phyloP scores from a whole-genome alignment of 1,140 invertebrate species.

The Drosophila insularis region DNA sequence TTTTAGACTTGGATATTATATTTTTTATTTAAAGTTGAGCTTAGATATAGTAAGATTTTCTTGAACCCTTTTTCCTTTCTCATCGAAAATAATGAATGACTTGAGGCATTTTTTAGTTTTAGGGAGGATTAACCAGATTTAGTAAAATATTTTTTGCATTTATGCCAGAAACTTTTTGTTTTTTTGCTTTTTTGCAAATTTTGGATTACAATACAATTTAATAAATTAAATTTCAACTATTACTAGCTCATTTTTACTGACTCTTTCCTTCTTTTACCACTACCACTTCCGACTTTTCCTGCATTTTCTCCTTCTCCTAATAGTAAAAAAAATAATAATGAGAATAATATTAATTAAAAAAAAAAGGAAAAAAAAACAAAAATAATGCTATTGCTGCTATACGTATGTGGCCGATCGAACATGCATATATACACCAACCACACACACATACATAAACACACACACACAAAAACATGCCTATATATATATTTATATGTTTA shows the following conservation, averaged over 20 bases:
- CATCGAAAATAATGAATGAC: too few species aligned
- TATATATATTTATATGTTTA: neutral
- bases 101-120: too few species aligned
- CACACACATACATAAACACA: neutral
- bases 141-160: neutral
- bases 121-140: too few species aligned
- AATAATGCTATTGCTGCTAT: slow-evolving; percentile 8
- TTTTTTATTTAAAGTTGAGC: too few species aligned
- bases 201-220: too few species aligned
- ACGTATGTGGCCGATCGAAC: slow-evolving; percentile 1
- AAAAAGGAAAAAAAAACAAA: neutral
- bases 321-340: neutral
- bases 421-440: neutral
- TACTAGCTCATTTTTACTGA: neutral
- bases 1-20: too few species aligned
- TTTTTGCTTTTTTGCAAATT: too few species aligned
- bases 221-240: neutral
- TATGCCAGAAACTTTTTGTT: neutral
- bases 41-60: too few species aligned
- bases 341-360: neutral
- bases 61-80: too few species aligned
- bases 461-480: neutral
- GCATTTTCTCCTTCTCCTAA: neutral
- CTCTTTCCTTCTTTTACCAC: neutral
- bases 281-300: too few species aligned